Evolutionary conservation across 92 coral and sea anemone genomes (phyloP).

Genomic region (Bergia puertoricense): DNA sequence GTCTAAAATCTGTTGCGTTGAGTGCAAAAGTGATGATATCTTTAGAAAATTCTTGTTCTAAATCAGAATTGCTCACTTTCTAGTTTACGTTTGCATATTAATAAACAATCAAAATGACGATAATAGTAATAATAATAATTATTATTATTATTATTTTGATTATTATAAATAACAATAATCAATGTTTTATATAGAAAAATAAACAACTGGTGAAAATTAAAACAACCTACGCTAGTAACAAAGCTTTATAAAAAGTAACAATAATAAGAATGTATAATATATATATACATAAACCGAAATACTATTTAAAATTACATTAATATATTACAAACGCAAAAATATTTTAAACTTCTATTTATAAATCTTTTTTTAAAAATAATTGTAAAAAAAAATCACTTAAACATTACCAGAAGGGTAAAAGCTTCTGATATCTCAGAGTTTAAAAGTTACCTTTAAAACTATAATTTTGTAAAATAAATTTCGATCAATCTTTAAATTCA

Average conservation of each 20-base stretch:
- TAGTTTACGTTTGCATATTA: neutral
- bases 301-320: neutral
- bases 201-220: no score
- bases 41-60: neutral
- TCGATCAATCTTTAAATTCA: no score
- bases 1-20: neutral
- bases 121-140: no score
- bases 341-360: neutral
- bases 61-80: neutral
- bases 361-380: neutral
- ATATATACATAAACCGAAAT: neutral
- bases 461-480: no score
- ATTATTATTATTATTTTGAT: no score
- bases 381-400: neutral
- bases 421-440: no score
- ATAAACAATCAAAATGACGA: neutral
- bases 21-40: neutral
- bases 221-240: no score
- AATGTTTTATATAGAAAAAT: no score
- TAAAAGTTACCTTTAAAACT: no score
- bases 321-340: neutral
- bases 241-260: no score
- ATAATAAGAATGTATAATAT: no score
- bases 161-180: neutral
- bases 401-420: no score